Conservation (phyloP, 1,140 invertebrate species). For the Mycetomoellerius zeteki region DNA sequence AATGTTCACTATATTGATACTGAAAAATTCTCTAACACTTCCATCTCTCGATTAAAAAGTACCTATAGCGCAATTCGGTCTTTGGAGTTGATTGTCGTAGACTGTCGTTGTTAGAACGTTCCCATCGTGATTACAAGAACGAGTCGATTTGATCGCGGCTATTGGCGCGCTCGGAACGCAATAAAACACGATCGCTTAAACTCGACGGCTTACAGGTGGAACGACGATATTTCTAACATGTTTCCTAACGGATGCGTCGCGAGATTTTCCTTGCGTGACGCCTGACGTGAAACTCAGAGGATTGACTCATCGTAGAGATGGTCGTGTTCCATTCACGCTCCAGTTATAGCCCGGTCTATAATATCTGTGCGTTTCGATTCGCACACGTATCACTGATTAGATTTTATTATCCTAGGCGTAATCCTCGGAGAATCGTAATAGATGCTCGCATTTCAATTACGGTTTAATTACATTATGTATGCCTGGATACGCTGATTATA, state of each 20-base stretch:
- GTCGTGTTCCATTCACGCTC: conserved; percentile 53
- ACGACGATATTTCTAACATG: conserved; percentile 47
- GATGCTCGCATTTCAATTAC: neutral
- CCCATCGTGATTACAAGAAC: conserved; percentile 17
- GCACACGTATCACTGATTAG: neutral
- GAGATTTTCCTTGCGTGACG: conserved; percentile 58
- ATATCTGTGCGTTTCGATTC: conserved; percentile 32
- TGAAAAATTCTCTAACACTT: conserved; percentile 2
- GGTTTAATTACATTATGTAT: neutral
- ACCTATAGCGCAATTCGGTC: neutral
- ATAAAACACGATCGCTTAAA: conserved; percentile 54
- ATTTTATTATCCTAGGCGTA: neutral
- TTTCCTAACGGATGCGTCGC: conserved; percentile 50
- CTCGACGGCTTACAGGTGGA: conserved; percentile 20
- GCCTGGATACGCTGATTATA: conserved; percentile 6
- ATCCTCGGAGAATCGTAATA: neutral
- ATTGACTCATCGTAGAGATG: conserved; percentile 48
- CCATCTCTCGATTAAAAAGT: neutral
- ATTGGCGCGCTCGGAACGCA: conserved; percentile 32
- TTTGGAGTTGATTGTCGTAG: conserved; percentile 11
- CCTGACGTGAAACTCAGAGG: conserved; percentile 31
- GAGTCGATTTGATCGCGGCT: conserved; percentile 2
- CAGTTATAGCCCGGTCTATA: conserved; percentile 40
- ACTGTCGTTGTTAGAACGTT: neutral
- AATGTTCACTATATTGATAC: neutral